Conservation (phyloP, 2,888 invertebrate genomes). For the Chloromyia formosa region DNA sequence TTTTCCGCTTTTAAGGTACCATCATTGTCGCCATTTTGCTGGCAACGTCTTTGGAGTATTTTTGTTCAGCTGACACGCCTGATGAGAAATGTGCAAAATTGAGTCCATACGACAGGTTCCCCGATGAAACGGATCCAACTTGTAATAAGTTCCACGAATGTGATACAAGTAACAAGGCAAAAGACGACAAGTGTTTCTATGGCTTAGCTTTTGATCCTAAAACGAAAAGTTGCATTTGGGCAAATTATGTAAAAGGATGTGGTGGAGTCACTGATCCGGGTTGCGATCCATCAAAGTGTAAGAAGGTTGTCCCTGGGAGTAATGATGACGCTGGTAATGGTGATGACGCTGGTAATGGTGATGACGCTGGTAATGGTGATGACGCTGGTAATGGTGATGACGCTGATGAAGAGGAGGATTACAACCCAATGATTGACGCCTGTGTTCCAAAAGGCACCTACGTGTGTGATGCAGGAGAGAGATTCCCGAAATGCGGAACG, state of each 20-base stretch:
- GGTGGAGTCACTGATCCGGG: too few species aligned
- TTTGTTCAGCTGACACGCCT: too few species aligned
- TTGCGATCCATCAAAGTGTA: too few species aligned
- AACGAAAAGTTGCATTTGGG: slow-evolving; percentile 4
- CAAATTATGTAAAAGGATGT: neutral
- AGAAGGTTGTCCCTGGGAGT: too few species aligned
- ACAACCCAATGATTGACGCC: neutral
- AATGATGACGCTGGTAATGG: too few species aligned
- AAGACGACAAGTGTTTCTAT: neutral
- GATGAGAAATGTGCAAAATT: neutral
- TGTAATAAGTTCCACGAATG: neutral
- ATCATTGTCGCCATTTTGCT: too few species aligned
- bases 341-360: too few species aligned
- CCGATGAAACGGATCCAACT: neutral
- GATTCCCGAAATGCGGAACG: neutral
- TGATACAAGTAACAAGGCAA: neutral
- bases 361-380: neutral
- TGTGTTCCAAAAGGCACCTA: neutral
- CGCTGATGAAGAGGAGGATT: too few species aligned
- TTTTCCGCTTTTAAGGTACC: too few species aligned
- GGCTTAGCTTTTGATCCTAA: neutral
- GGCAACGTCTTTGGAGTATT: too few species aligned
- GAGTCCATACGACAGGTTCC: neutral
- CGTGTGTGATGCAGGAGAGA: neutral
- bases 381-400: too few species aligned